Evolutionary conservation across 2,113 vertebrate species (phyloP).

Genomic region (Gymnogyps californianus): DNA sequence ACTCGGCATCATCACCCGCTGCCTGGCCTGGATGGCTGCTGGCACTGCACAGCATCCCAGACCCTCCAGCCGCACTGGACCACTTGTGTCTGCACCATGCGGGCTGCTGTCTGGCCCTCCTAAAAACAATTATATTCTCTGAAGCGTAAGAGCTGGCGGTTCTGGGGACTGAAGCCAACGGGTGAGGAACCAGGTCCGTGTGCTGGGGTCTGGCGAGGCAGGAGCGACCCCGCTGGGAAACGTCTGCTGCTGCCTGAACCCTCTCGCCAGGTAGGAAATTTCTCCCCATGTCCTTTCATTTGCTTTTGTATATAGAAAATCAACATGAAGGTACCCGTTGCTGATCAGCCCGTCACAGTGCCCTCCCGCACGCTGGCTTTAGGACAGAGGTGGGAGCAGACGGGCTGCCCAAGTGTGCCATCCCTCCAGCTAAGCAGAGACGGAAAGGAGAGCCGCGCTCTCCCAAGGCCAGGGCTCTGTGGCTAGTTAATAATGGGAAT

Average conservation of each 20-base stretch:
- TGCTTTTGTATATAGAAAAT: neutral
- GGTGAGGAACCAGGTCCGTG: neutral
- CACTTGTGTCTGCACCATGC: rapidly evolving
- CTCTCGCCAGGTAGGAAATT: neutral
- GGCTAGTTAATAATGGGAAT: neutral
- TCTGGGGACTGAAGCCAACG: no score
- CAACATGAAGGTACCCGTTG: neutral
- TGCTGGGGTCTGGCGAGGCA: neutral
- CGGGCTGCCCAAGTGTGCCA: neutral
- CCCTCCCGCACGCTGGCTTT: neutral
- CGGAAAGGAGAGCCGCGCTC: neutral
- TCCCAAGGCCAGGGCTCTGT: neutral
- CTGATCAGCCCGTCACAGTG: neutral
- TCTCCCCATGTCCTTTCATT: neutral
- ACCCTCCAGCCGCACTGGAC: neutral
- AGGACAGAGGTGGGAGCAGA: neutral
- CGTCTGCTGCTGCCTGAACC: neutral
- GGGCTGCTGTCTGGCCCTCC: neutral
- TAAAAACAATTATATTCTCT: neutral
- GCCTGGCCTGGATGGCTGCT: neutral
- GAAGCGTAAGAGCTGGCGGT: neutral
- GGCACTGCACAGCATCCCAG: neutral
- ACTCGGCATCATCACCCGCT: neutral
- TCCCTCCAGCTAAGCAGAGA: neutral
- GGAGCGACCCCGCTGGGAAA: neutral